These are phyloP conservation scores for Meriones unguiculatus DNA, from an alignment of 2,113 vertebrate genomes.

Conservation along the genomic window DNA sequence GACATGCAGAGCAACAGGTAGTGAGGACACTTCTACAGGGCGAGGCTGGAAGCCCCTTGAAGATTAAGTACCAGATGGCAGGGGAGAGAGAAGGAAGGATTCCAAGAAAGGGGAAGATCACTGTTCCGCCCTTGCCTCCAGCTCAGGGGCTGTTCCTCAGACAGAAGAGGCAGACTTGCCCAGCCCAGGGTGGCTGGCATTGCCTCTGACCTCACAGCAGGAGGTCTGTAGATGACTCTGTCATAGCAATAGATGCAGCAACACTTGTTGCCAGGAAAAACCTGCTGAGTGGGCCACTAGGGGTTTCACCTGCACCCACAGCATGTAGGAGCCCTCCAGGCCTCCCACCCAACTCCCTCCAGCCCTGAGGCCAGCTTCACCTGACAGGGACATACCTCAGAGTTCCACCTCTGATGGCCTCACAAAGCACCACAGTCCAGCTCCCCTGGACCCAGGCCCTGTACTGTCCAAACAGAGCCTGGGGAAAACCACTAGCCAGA, in stretches of 20 bases:
- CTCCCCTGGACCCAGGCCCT: neutral
- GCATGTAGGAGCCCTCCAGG: neutral
- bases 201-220: neutral
- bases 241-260: neutral
- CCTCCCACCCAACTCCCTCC: neutral
- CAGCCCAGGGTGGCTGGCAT: neutral
- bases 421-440: neutral
- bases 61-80: neutral
- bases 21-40: neutral
- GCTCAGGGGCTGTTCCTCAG: neutral
- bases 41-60: neutral
- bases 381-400: neutral
- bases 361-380: neutral
- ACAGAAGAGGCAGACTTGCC: neutral
- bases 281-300: neutral
- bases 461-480: neutral
- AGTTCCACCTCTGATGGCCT: neutral
- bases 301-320: neutral
- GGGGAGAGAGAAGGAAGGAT: neutral
- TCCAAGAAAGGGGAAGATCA: neutral
- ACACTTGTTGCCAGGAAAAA: neutral
- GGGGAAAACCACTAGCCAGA: neutral
- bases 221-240: neutral
- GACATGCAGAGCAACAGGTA: neutral
- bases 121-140: neutral